Evolutionary conservation across 2,888 invertebrate genomes (phyloP).

Genomic region (Oegoconia quadripuncta): DNA sequence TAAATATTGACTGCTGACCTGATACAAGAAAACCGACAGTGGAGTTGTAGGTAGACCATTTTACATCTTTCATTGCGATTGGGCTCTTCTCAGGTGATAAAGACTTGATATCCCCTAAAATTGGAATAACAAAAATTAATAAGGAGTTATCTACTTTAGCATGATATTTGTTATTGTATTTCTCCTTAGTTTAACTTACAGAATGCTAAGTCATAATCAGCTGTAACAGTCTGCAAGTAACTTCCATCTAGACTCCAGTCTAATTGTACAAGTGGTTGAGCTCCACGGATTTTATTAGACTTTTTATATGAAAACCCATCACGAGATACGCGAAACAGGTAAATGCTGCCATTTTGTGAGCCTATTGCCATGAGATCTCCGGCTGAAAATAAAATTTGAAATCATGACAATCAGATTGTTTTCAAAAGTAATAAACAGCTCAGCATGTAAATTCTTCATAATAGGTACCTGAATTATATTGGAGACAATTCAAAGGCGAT

Average conservation of each 20-base stretch:
- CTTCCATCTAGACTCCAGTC: slow-evolving; percentile 96
- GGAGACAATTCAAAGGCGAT: slow-evolving; percentile 91
- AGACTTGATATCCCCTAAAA: slow-evolving; percentile 92
- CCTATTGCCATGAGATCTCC: slow-evolving; percentile 93
- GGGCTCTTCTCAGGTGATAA: slow-evolving; percentile 92
- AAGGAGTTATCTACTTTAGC: too few relatives aligned
- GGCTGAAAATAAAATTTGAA: slow-evolving; percentile 73
- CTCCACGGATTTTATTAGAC: slow-evolving; percentile 91
- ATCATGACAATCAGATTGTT: slow-evolving; percentile 1
- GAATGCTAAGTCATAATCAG: slow-evolving; percentile 92
- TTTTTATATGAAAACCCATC: slow-evolving; percentile 95
- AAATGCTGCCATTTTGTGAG: slow-evolving; percentile 90
- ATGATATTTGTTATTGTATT: background rate
- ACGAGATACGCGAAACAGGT: slow-evolving; percentile 87
- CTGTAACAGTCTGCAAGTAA: slow-evolving; percentile 92
- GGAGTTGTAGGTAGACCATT: slow-evolving; percentile 93
- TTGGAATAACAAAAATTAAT: slow-evolving; percentile 11
- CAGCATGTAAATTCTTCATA: background rate
- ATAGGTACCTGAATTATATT: slow-evolving; percentile 89
- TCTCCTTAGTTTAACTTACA: slow-evolving; percentile 80
- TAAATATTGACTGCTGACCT: slow-evolving; percentile 76
- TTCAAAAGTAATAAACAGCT: background rate
- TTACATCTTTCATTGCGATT: slow-evolving; percentile 93
- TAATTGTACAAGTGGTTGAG: slow-evolving; percentile 90
- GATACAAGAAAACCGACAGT: slow-evolving; percentile 93